Evolutionary conservation across 2,888 invertebrate genomes (phyloP).

Genomic region (Coelopa pilipes): DNA sequence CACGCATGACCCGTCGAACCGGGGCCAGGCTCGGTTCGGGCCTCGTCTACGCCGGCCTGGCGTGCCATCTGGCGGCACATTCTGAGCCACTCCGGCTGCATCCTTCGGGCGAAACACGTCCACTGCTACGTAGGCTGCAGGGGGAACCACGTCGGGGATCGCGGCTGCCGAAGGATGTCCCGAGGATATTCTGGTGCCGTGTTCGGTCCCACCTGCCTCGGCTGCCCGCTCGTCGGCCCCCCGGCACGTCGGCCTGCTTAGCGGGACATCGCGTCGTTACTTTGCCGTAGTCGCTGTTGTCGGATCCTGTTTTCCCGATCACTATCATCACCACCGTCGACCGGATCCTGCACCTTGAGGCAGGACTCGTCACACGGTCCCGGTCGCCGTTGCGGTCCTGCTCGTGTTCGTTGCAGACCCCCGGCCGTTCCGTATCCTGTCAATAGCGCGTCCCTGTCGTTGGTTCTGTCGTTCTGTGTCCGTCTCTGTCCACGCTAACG

Average conservation of each 20-base stretch:
- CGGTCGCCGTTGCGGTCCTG: no score
- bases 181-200: no score
- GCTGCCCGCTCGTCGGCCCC: no score
- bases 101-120: background rate
- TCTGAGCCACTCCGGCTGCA: background rate
- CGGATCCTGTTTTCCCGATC: background rate
- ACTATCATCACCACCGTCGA: background rate
- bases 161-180: no score
- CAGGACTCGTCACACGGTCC: slow-evolving; percentile 11
- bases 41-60: slow-evolving; percentile 44
- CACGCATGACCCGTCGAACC: slow-evolving; percentile 55
- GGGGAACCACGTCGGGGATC: background rate
- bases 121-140: background rate
- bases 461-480: no score
- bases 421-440: no score
- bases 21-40: slow-evolving; percentile 45
- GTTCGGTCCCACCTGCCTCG: no score
- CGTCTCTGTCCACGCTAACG: slow-evolving; percentile 29
- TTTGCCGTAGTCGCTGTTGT: background rate
- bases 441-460: no score
- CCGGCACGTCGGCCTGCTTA: no score
- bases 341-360: slow-evolving; percentile 16
- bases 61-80: slow-evolving; percentile 49
- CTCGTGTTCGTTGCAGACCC: slow-evolving; percentile 60
- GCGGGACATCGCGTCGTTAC: no score